These are phyloP conservation scores for Formica aserva DNA, from an alignment of 2,888 invertebrate genomes.

Conservation along the genomic window DNA sequence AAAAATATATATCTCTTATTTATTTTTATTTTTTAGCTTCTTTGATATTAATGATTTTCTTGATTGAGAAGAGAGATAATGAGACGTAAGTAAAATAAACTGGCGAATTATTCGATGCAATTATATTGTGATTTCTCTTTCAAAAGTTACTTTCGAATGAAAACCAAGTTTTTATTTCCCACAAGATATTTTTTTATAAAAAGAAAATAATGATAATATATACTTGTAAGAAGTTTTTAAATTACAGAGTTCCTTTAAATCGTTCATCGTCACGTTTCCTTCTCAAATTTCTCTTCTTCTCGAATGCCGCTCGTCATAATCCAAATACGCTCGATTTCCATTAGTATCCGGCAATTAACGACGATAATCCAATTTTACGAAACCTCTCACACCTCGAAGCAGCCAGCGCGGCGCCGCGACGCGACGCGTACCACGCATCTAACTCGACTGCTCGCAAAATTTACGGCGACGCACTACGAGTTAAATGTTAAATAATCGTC, in stretches of 20 bases:
- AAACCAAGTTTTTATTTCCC: not conserved
- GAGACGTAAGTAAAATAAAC: not conserved
- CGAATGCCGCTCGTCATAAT: not conserved
- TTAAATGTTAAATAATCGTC: conserved; percentile 64
- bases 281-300: not conserved
- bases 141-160: not conserved
- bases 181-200: not conserved
- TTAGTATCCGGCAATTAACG: conserved; percentile 41
- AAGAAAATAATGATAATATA: not conserved
- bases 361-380: conserved; percentile 38
- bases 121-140: not conserved
- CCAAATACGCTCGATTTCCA: not conserved
- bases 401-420: not conserved
- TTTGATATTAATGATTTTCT: not conserved
- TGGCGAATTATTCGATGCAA: not conserved
- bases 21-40: not conserved
- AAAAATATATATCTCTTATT: not conserved
- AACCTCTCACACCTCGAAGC: conserved; percentile 36
- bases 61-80: not conserved
- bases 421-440: not conserved
- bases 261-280: not conserved
- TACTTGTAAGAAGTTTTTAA: not conserved
- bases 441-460: conserved; percentile 49
- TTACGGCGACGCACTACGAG: conserved; percentile 41
- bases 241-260: not conserved